A percentile compares a stretch with the other conserved stretches of the same genome.
Evolutionary conservation across 1,140 invertebrate genomes (phyloP).

Genomic region (Anastatus disparis): DNA sequence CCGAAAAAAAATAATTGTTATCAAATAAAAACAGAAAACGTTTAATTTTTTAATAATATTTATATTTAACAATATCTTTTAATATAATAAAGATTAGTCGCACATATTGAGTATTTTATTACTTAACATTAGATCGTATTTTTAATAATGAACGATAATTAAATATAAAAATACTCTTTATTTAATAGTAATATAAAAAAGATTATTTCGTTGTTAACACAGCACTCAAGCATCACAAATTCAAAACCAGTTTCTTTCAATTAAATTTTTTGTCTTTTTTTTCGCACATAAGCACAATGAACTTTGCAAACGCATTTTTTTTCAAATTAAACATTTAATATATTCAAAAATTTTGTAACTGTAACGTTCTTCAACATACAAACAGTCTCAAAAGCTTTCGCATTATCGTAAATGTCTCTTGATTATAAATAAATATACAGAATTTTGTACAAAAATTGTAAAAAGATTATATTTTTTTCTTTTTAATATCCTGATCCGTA

Average conservation of each 20-base stretch:
- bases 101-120: too few relatives aligned
- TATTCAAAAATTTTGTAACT: too few relatives aligned
- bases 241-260: neutral
- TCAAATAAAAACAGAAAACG: too few relatives aligned
- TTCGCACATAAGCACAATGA: neutral
- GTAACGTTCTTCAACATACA: too few relatives aligned
- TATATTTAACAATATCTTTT: too few relatives aligned
- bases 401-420: neutral
- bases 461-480: neutral
- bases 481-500: constrained; percentile 22
- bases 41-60: too few relatives aligned
- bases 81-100: too few relatives aligned
- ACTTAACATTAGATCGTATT: too few relatives aligned
- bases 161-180: neutral
- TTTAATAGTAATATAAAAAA: neutral
- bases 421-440: neutral
- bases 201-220: neutral
- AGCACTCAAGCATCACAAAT: neutral
- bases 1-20: too few relatives aligned
- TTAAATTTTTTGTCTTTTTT: too few relatives aligned
- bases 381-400: constrained; percentile 1
- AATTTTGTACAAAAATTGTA: neutral
- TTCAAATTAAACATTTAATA: too few relatives aligned
- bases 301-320: neutral
- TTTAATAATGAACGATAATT: too few relatives aligned